Conservation (phyloP, 1,140 invertebrate genomes). For the Halyomorpha halys region DNA sequence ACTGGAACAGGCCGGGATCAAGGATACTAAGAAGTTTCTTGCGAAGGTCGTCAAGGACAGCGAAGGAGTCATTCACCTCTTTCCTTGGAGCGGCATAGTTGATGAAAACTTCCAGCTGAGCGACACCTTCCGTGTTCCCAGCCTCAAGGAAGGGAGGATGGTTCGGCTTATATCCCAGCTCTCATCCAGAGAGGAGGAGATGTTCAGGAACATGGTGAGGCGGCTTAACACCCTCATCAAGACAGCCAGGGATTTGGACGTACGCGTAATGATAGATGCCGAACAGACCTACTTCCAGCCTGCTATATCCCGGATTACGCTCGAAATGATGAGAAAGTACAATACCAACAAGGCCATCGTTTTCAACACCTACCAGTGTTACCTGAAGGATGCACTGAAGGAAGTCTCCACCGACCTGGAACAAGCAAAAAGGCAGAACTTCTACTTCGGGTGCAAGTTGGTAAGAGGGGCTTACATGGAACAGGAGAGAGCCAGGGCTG, state of each 20-base stretch:
- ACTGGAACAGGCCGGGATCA: slow-evolving; percentile 63
- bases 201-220: slow-evolving; percentile 96
- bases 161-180: slow-evolving; percentile 83
- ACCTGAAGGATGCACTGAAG: slow-evolving; percentile 81
- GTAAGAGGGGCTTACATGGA: slow-evolving; percentile 98
- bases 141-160: slow-evolving; percentile 70
- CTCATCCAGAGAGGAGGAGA: slow-evolving; percentile 88
- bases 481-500: slow-evolving; percentile 83
- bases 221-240: slow-evolving; percentile 84
- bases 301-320: slow-evolving; percentile 89
- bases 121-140: slow-evolving; percentile 86
- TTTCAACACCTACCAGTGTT: slow-evolving; percentile 99
- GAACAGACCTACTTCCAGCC: slow-evolving; percentile 99
- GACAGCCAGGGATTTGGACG: slow-evolving; percentile 80
- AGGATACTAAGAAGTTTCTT: slow-evolving; percentile 73
- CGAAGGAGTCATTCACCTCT: slow-evolving; percentile 86
- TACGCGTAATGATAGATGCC: slow-evolving; percentile 97
- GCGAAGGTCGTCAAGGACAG: slow-evolving; percentile 82
- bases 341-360: slow-evolving; percentile 83
- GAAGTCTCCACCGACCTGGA: slow-evolving; percentile 88
- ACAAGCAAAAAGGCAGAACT: slow-evolving; percentile 86
- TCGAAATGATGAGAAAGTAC: slow-evolving; percentile 98
- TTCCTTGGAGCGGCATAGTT: slow-evolving; percentile 94
- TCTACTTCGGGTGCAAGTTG: slow-evolving; percentile 96
- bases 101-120: slow-evolving; percentile 80